phyloP scores from a whole-genome alignment of 2,113 vertebrate species.

The Sminthopsis crassicaudata region DNA sequence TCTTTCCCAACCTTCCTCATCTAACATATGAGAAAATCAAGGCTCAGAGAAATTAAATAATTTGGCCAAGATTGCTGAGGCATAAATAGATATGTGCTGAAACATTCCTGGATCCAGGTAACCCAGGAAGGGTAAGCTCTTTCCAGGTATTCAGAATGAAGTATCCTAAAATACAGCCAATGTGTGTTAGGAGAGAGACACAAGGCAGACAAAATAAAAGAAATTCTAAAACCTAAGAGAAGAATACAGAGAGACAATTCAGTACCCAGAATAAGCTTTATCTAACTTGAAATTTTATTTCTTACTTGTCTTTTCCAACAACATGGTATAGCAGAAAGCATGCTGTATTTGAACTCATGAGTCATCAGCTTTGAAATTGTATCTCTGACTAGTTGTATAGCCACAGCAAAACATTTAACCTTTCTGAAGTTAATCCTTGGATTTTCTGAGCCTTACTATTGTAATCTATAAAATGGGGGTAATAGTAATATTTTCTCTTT shows the following conservation, averaged over 20 bases:
- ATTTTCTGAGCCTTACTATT: not conserved
- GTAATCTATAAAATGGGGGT: not conserved
- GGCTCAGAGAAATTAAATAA: not conserved
- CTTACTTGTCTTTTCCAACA: not conserved
- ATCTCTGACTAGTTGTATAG: not conserved
- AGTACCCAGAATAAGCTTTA: not conserved
- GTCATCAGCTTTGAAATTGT: not conserved
- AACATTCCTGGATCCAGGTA: not conserved
- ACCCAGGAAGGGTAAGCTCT: not conserved
- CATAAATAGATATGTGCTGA: not conserved
- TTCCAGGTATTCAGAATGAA: not conserved
- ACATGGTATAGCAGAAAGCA: not conserved
- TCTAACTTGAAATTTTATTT: not conserved
- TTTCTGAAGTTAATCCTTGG: not conserved
- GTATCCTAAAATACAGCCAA: not conserved
- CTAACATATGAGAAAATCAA: not conserved
- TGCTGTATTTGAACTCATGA: not conserved
- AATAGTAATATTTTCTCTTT: not conserved
- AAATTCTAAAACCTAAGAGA: not conserved
- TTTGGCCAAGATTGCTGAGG: not conserved
- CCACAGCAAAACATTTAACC: not conserved
- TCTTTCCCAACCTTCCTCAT: not conserved
- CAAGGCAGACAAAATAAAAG: not conserved
- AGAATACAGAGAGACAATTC: not conserved
- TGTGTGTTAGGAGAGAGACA: not conserved